Evolutionary conservation across 1,140 invertebrate species (phyloP).

Genomic region (Drosophila pruinosa): DNA sequence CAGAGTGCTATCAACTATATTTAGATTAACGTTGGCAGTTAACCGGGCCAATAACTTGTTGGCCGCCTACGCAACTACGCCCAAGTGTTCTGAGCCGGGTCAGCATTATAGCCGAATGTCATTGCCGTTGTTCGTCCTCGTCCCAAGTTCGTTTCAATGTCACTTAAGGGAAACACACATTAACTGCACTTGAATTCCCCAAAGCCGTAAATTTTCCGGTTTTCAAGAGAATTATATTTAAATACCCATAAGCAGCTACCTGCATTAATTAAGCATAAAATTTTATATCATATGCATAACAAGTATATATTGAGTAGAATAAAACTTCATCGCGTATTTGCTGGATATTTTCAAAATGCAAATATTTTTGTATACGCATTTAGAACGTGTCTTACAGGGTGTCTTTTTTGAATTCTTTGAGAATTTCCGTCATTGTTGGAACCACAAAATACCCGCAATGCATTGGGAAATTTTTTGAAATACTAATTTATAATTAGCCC

Average conservation of each 20-base stretch:
- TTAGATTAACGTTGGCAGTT: constrained; percentile 64
- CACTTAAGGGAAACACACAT: constrained; percentile 33
- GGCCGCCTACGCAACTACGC: constrained; percentile 2
- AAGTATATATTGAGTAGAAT: constrained; percentile 4
- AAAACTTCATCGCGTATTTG: constrained; percentile 16
- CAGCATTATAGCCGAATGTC: constrained; percentile 17
- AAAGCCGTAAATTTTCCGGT: neutral
- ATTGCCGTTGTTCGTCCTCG: constrained; percentile 9
- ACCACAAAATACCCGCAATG: neutral
- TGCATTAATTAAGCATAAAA: constrained; percentile 6
- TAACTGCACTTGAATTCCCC: neutral
- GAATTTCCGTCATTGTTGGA: neutral
- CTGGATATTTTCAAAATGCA: constrained; percentile 25
- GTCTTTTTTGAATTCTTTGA: neutral
- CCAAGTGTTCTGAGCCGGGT: neutral
- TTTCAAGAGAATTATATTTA: neutral
- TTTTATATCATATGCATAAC: constrained; percentile 23
- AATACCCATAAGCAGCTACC: neutral
- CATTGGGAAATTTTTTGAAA: constrained; percentile 1
- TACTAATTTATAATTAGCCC: neutral
- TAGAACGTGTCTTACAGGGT: constrained; percentile 9
- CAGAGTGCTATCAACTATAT: constrained; percentile 48
- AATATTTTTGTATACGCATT: neutral
- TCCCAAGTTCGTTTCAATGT: constrained; percentile 75
- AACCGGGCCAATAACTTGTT: constrained; percentile 37